Evolutionary conservation across 2,888 invertebrate species (phyloP).

Genomic region (Cybosia mesomella): DNA sequence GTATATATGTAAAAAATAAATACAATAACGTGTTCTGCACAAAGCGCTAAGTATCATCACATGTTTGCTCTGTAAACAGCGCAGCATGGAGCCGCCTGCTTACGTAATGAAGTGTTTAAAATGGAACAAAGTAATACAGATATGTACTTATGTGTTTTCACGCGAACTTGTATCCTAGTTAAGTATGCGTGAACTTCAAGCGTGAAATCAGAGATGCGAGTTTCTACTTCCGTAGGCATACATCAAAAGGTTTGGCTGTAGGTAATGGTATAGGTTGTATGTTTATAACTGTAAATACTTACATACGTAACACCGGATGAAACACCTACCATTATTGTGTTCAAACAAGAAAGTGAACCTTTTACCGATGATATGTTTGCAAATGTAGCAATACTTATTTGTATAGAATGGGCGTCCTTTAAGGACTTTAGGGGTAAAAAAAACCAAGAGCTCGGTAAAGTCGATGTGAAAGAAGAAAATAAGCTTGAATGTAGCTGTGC

Average conservation of each 20-base stretch:
- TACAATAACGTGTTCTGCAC: neutral
- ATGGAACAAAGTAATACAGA: neutral
- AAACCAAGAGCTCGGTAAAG: neutral
- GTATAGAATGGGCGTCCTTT: neutral
- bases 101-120: constrained; percentile 3
- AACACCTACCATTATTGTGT: too few relatives aligned
- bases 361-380: neutral
- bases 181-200: neutral
- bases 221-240: neutral
- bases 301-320: too few relatives aligned
- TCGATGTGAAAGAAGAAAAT: neutral
- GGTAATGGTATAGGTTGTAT: too few relatives aligned
- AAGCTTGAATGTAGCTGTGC: too few relatives aligned
- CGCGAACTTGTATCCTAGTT: neutral
- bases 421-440: neutral
- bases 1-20: neutral
- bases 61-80: neutral
- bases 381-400: neutral
- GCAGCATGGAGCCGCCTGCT: neutral
- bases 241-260: too few relatives aligned
- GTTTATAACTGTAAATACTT: neutral
- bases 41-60: neutral
- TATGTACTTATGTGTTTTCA: neutral
- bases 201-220: neutral
- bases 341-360: too few relatives aligned